Conservation (phyloP, 2,113 vertebrate genomes). For the Gobio gobio region DNA sequence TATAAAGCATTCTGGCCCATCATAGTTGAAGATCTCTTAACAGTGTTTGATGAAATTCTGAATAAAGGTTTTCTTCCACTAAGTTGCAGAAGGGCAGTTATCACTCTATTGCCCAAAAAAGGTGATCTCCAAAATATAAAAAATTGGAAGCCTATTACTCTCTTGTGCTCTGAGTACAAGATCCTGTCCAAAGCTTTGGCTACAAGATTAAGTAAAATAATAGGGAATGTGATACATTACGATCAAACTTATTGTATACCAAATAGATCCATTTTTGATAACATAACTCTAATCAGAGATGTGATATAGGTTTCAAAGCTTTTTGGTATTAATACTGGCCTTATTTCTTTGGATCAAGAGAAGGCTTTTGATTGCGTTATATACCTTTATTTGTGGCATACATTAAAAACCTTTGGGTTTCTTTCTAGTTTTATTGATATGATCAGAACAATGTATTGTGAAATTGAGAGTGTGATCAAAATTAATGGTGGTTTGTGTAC, state of each 20-base stretch:
- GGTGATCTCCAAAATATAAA: no score
- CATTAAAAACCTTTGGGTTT: no score
- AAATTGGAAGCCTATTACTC: background rate
- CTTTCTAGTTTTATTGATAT: no score
- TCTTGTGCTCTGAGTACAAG: no score
- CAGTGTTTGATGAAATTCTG: conserved; percentile 12
- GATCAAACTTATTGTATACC: background rate
- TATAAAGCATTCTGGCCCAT: conserved; percentile 24
- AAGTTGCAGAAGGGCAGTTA: conserved; percentile 23
- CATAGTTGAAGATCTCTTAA: background rate
- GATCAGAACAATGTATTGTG: no score
- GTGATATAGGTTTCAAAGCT: background rate
- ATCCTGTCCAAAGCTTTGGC: background rate
- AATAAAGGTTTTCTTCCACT: background rate
- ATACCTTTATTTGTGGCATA: no score
- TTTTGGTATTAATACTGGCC: background rate
- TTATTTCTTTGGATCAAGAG: background rate
- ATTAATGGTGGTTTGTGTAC: no score
- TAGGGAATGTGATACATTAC: background rate
- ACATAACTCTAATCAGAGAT: background rate
- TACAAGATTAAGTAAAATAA: background rate
- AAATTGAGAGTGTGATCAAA: no score
- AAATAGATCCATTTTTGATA: background rate
- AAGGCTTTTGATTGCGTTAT: no score
- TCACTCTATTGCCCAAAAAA: background rate